Base-by-base conservation (phyloP, 2,113 vertebrate species). In the Passer domesticus region DNA sequence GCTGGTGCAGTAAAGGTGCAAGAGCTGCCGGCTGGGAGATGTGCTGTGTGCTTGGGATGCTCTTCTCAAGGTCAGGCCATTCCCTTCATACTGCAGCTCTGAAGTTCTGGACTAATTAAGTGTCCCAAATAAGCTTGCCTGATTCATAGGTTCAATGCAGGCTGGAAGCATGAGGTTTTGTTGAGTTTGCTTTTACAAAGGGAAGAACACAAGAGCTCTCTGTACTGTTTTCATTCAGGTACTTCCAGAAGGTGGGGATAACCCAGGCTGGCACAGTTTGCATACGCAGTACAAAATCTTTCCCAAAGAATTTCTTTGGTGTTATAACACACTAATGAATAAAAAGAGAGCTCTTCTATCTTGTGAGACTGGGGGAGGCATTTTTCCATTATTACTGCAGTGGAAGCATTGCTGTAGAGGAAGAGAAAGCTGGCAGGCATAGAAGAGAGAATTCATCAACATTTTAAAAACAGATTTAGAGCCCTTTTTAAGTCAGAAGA, bases 61-160 rank as follows among this genome's bases (percentile, higher is more conserved):
- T 83, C 16, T 82, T 28, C 37, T 58, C 10, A 33, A 43, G 28
- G 23, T 37, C 0, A 0, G 24, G 15, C 13, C 9, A 5, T 43
- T 53, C 35, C 77, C 15, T 62, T 76, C 21, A 5, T 33, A 17
- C 10, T 1, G 1, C 3, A 5, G 10, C 25, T 49, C 28, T 41
- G 8, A 69, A 87, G 46, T 53, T 37, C 58, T 41, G 20, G 10
- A 11, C 4, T 53, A 56, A 47, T 64, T 25, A 33, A n/a, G 3
- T 35, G 24, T 53, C 12, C n/a, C 7, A 8, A 21, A 49, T 37
- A 33, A 47, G 3, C 41, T 35, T 37, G 6, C 28, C 8, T 17
- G 6, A n/a, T 77, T 73, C 21, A 9, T 17, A 56, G 7, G 23
- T 55, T 79, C 50, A 25, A 1, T 23, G 27, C 8, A 4, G 21